Conservation (phyloP, 2,797 vertebrate species). For the Corythornis leucogaster region DNA sequence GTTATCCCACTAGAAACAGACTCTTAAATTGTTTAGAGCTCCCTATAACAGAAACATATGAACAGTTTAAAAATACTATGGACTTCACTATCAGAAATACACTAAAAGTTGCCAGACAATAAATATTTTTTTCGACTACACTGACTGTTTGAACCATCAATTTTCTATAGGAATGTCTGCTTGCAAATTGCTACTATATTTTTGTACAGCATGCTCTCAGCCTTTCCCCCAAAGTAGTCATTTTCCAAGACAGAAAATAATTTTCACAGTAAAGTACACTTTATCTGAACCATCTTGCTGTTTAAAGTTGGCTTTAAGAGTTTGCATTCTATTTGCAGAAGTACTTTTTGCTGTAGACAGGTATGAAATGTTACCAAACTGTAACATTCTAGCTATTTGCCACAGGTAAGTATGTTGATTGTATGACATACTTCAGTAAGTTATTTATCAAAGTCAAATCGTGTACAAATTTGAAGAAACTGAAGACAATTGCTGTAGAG, state of each 20-base stretch:
- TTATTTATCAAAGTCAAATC: background rate
- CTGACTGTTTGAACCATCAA: constrained; percentile 18
- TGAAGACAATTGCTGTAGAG: background rate
- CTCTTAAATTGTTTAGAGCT: constrained; percentile 82
- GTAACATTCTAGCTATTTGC: background rate
- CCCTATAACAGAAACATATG: constrained; percentile 83
- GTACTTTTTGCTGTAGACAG: background rate
- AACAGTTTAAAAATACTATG: constrained; percentile 87
- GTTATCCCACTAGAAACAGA: constrained; percentile 83
- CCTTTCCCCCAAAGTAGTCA: background rate
- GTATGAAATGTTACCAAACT: background rate
- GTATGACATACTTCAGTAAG: background rate
- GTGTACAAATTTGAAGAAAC: background rate
- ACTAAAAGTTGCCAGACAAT: constrained; percentile 56
- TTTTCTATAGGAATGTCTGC: constrained; percentile 27
- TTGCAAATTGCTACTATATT: constrained; percentile 49
- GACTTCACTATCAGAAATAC: constrained; percentile 83
- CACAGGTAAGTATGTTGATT: background rate
- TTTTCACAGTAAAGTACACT: background rate
- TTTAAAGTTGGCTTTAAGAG: background rate
- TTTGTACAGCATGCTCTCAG: background rate
- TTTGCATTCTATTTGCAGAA: background rate
- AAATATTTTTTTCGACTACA: constrained; percentile 31
- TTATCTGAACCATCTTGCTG: background rate
- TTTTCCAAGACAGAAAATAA: background rate